A percentile compares a stretch with the other conserved stretches of the same genome.
phyloP scores from a whole-genome alignment of 2,888 invertebrate species.

The Mythimna ferrago region DNA sequence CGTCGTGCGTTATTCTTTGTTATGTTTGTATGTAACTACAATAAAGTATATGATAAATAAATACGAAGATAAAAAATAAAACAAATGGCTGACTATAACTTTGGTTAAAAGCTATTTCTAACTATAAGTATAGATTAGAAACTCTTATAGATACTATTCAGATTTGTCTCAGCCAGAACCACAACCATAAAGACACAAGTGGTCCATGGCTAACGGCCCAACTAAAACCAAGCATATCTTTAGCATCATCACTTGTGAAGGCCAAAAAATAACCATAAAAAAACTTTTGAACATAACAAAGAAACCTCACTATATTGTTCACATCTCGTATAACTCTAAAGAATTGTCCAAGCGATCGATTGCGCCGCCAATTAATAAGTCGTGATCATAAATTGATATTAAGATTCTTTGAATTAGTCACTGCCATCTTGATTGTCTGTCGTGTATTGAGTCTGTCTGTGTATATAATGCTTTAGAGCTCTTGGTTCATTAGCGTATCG shows the following conservation, averaged over 20 bases:
- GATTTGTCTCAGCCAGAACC: neutral
- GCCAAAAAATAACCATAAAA: neutral
- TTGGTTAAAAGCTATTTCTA: neutral
- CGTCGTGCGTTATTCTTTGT: no score
- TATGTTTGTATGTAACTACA: no score
- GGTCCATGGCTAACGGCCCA: neutral
- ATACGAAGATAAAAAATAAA: no score
- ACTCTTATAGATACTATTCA: no score
- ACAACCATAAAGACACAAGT: neutral
- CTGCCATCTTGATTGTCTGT: conserved; percentile 58
- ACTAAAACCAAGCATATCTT: neutral
- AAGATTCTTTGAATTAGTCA: conserved; percentile 64
- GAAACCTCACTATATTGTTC: conserved; percentile 38
- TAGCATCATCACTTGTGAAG: conserved; percentile 5
- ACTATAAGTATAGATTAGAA: neutral
- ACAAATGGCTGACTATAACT: neutral
- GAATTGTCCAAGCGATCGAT: conserved; percentile 61
- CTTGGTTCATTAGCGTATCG: conserved; percentile 53
- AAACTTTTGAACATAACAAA: conserved; percentile 23
- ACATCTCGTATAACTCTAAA: conserved; percentile 32
- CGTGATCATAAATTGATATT: conserved; percentile 70
- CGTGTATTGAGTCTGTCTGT: conserved; percentile 45
- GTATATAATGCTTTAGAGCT: conserved; percentile 39
- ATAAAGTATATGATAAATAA: no score
- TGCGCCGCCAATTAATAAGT: conserved; percentile 76